Base-by-base conservation (phyloP, 1,140 invertebrate genomes). In the Leptinotarsa undecemlineata region DNA sequence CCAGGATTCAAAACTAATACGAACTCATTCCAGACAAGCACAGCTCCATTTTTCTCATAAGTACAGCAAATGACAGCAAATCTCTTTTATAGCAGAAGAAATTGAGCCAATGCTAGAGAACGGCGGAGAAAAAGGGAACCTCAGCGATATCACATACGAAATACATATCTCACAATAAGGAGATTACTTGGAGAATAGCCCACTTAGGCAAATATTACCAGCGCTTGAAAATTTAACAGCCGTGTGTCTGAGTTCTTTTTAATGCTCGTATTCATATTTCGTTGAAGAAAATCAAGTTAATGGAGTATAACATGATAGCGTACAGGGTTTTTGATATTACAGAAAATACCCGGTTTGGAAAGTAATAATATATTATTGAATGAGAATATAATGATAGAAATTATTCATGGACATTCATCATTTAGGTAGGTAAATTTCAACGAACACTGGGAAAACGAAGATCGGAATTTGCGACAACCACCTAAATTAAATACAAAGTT, bases 61-160 rank as follows among this genome's bases (percentile, higher is more conserved):
- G 69, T 71, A 71, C 74, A 68, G 72, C 68, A 66, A 66, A 77
- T 77, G 73, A 73, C 73, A 72, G 72, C 57, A 68, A 80, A 78
- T 79, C 79, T 78, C 74, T 75, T 80, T 80, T 80, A 80, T 76
- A 66, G 72, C 72, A 61, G 73, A 74, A 62, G 78, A 77, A 80
- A 80, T 80, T 77, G 79, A 75, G 77, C 71, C 76, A 57, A 61
- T 68, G 64, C 71, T 73, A 33, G 68, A 64, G 60, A 76, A 76
- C 61, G 69, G 57, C 33, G 76, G 71, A 77, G 73, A 79, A 75
- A 68, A 74, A 64, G 75, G 70, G 51, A 63, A 63, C 75, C 19
- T 57, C 51, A 57, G 48, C 64, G 74, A 80, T 78, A 78, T 79
- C 78, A 76, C 77, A 75, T 72, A 71, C 76, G 72, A 76, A 76